phyloP scores from a whole-genome alignment of 2,797 vertebrate species.

The Gouania willdenowi region DNA sequence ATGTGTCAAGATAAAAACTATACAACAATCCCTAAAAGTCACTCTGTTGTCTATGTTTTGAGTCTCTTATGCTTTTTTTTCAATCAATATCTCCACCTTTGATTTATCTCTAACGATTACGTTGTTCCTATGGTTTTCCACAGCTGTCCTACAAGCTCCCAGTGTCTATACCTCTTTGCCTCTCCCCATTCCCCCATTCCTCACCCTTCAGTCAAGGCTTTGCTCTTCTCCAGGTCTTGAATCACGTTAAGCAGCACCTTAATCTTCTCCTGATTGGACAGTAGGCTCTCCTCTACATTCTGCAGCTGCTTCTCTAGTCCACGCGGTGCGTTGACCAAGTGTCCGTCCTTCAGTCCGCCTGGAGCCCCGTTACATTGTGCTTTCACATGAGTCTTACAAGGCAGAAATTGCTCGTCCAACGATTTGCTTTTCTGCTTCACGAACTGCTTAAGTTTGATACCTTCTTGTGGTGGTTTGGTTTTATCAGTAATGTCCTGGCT shows the following conservation, averaged over 20 bases:
- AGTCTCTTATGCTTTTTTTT: too few relatives aligned
- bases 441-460: slow-evolving; percentile 43
- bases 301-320: slow-evolving; percentile 83
- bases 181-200: slow-evolving; percentile 9
- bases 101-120: too few relatives aligned
- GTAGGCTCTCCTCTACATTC: slow-evolving; percentile 89
- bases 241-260: slow-evolving; percentile 98
- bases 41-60: too few relatives aligned
- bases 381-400: slow-evolving; percentile 65
- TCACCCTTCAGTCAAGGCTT: slow-evolving; percentile 95
- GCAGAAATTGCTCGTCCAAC: slow-evolving; percentile 39
- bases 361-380: slow-evolving; percentile 77
- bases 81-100: too few relatives aligned
- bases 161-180: not conserved
- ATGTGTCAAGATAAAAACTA: too few relatives aligned
- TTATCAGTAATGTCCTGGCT: slow-evolving; percentile 13
- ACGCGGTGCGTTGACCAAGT: slow-evolving; percentile 66
- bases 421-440: slow-evolving; percentile 51
- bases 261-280: slow-evolving; percentile 97
- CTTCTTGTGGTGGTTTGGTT: slow-evolving; percentile 17
- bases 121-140: too few relatives aligned
- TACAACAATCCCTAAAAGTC: too few relatives aligned
- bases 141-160: too few relatives aligned
- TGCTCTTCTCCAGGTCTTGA: slow-evolving; percentile 96
- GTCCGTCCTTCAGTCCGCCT: slow-evolving; percentile 66